These are phyloP conservation scores for Denticeps clupeoides DNA, from an alignment of 2,797 vertebrate genomes.

Conservation along the genomic window DNA sequence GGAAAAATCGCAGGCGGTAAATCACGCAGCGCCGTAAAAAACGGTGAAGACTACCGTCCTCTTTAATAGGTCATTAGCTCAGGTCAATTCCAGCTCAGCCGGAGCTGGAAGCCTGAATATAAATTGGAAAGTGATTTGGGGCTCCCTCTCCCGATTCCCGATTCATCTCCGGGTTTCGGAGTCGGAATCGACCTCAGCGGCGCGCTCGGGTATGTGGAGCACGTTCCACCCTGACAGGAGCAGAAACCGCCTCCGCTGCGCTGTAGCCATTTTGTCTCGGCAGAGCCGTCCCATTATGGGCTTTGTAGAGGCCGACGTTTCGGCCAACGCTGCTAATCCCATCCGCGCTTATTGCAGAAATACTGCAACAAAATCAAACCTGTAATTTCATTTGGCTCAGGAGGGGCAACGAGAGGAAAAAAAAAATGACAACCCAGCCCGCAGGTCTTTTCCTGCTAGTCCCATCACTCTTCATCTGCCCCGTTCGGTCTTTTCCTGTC, in stretches of 20 bases:
- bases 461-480: too few relatives aligned
- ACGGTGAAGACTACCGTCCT: too few relatives aligned
- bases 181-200: background rate
- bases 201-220: slow-evolving; percentile 19
- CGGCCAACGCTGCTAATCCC: too few relatives aligned
- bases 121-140: slow-evolving; percentile 2
- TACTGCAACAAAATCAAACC: slow-evolving; percentile 13
- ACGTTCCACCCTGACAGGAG: slow-evolving; percentile 25
- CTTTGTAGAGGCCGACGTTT: background rate
- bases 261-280: too few relatives aligned
- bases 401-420: too few relatives aligned
- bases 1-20: too few relatives aligned
- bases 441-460: too few relatives aligned
- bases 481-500: too few relatives aligned
- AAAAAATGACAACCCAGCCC: too few relatives aligned
- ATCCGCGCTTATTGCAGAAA: slow-evolving; percentile 5
- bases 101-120: background rate
- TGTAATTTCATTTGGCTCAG: too few relatives aligned
- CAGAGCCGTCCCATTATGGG: slow-evolving; percentile 40
- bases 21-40: too few relatives aligned
- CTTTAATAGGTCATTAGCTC: background rate
- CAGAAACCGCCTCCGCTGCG: slow-evolving; percentile 6
- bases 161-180: background rate
- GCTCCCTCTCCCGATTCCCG: background rate
- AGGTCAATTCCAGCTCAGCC: background rate